A percentile compares a stretch with the other conserved stretches of the same genome.
Conservation (phyloP, 2,113 vertebrate species). For the Sphaerodactylus townsendi region DNA sequence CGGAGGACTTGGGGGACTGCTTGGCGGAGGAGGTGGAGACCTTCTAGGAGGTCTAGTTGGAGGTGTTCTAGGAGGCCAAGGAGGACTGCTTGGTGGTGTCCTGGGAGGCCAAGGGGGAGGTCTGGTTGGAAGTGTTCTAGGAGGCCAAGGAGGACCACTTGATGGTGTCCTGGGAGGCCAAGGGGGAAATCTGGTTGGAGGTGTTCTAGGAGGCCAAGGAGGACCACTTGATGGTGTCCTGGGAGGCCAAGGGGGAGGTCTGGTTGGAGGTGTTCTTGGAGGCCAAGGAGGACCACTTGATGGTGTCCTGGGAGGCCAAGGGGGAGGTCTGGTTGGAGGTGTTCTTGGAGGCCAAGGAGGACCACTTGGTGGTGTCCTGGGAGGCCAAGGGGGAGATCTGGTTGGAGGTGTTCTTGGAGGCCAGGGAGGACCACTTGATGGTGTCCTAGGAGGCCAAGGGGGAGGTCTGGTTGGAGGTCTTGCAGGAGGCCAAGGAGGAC, state of each 20-base stretch:
- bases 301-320: slow-evolving; percentile 1
- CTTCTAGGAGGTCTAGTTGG: not conserved
- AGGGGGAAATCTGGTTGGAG: too few species aligned
- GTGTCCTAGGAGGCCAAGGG: not conserved
- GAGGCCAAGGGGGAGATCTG: not conserved
- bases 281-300: slow-evolving; percentile 40
- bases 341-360: not conserved
- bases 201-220: too few species aligned
- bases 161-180: slow-evolving; percentile 35
- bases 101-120: too few species aligned
- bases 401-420: not conserved
- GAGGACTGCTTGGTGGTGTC: too few species aligned
- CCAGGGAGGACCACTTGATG: too few species aligned
- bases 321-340: too few species aligned
- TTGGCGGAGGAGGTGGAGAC: not conserved
- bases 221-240: too few species aligned
- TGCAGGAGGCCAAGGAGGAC: not conserved
- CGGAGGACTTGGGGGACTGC: too few species aligned
- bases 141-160: slow-evolving; percentile 17
- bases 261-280: not conserved
- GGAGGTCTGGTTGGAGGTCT: not conserved
- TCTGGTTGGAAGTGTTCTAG: not conserved
- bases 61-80: too few species aligned
- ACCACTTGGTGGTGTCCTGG: too few species aligned
- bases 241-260: slow-evolving; percentile 10